Evolutionary conservation across 2,113 vertebrate species (phyloP).

Genomic region (Prietella phreatophila): DNA sequence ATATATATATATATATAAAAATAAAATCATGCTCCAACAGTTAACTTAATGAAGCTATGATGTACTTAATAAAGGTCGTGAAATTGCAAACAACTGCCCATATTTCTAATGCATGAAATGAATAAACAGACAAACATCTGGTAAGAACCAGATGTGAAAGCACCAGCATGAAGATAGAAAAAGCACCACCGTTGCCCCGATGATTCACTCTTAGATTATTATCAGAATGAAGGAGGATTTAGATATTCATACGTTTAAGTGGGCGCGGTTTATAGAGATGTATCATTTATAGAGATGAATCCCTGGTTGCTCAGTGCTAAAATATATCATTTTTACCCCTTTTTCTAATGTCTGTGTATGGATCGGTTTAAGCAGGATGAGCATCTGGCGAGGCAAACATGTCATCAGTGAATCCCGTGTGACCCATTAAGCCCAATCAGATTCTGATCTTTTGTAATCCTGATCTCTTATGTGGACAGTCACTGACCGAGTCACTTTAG

Average conservation of each 20-base stretch:
- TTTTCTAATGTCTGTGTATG: not conserved
- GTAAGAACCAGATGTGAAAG: not conserved
- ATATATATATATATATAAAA: too few relatives aligned
- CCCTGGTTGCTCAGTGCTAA: not conserved
- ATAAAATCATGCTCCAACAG: not conserved
- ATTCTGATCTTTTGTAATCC: not conserved
- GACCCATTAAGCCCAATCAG: not conserved
- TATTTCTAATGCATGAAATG: not conserved
- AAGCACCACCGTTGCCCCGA: not conserved
- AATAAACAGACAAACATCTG: not conserved
- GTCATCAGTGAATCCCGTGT: not conserved
- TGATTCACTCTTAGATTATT: not conserved
- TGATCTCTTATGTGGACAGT: not conserved
- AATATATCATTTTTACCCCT: not conserved
- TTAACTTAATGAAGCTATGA: too few relatives aligned
- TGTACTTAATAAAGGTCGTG: not conserved
- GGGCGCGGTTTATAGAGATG: not conserved
- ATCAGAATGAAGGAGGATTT: not conserved
- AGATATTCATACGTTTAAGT: not conserved
- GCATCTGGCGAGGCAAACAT: not conserved
- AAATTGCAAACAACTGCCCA: not conserved
- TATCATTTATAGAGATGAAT: too few relatives aligned
- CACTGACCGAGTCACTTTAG: not conserved
- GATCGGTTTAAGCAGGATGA: not conserved
- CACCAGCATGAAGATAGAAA: not conserved